These are phyloP conservation scores for Caenorhabditis latens DNA, from an alignment of 1,140 invertebrate genomes.

Conservation along the genomic window DNA sequence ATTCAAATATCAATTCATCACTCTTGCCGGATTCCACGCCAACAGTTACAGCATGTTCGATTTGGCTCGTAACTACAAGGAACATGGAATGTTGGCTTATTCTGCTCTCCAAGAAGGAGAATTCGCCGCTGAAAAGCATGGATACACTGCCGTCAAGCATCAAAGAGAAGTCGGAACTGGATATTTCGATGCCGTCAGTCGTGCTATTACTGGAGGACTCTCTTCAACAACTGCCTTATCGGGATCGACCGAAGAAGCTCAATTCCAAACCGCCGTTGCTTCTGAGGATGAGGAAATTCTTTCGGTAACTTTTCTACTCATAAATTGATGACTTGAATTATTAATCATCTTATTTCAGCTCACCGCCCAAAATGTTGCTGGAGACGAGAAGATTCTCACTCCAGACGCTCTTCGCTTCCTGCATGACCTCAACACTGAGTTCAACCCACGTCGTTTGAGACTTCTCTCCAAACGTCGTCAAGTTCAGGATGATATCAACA, in stretches of 20 bases:
- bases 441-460: slow-evolving; percentile 70
- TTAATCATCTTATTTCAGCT: slow-evolving; percentile 65
- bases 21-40: slow-evolving; percentile 78
- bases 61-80: slow-evolving; percentile 76
- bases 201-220: slow-evolving; percentile 76
- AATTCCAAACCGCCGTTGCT: slow-evolving; percentile 77
- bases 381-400: slow-evolving; percentile 76
- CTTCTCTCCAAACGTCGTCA: slow-evolving; percentile 70
- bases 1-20: slow-evolving; percentile 79
- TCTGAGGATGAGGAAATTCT: slow-evolving; percentile 77
- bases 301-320: slow-evolving; percentile 59
- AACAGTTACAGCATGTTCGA: slow-evolving; percentile 78
- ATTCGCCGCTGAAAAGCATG: slow-evolving; percentile 76
- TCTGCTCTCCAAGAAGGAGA: slow-evolving; percentile 78
- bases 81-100: slow-evolving; percentile 78
- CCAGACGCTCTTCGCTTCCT: slow-evolving; percentile 77
- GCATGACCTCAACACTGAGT: slow-evolving; percentile 72
- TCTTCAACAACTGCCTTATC: slow-evolving; percentile 77
- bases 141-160: slow-evolving; percentile 79
- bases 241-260: slow-evolving; percentile 78
- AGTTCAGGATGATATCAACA: slow-evolving; percentile 71
- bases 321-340: not conserved
- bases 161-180: slow-evolving; percentile 79
- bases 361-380: slow-evolving; percentile 68
- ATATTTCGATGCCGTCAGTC: slow-evolving; percentile 78